phyloP scores from a whole-genome alignment of 1,140 invertebrate genomes.

The Hycleus cichorii region DNA sequence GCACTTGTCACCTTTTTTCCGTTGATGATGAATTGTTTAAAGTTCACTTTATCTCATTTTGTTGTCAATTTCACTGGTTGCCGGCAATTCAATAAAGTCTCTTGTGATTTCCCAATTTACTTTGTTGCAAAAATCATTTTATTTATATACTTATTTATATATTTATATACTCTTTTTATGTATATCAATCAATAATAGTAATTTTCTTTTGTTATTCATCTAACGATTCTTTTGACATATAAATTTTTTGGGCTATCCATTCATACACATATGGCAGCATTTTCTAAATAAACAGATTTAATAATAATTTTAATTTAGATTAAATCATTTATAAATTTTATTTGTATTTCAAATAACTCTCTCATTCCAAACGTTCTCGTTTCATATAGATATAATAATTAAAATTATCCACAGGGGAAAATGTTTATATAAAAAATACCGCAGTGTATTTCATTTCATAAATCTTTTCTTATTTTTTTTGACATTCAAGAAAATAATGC shows the following conservation, averaged over 20 bases:
- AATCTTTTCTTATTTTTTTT: not conserved
- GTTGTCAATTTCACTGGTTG: conserved; percentile 20
- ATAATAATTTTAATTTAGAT: not conserved
- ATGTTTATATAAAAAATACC: conserved; percentile 32
- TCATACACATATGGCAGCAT: conserved; percentile 30
- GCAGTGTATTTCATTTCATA: conserved; percentile 13
- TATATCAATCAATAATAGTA: conserved; percentile 28
- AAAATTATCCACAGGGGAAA: not conserved
- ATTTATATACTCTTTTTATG: conserved; percentile 28
- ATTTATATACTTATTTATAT: conserved; percentile 27
- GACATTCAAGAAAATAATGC: conserved; percentile 32
- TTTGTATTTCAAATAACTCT: not conserved
- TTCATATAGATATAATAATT: too few relatives aligned
- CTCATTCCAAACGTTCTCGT: not conserved
- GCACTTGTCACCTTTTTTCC: conserved; percentile 27
- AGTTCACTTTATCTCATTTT: conserved; percentile 21
- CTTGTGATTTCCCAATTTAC: not conserved
- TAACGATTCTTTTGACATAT: conserved; percentile 21
- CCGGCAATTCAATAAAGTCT: conserved; percentile 18
- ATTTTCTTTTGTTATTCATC: conserved; percentile 35
- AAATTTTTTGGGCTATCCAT: conserved; percentile 30
- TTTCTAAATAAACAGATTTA: conserved; percentile 31
- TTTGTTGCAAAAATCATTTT: too few relatives aligned
- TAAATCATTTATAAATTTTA: too few relatives aligned
- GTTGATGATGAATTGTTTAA: conserved; percentile 19